Evolutionary conservation across 2,113 vertebrate genomes (phyloP).

Genomic region (Centropristis striata): DNA sequence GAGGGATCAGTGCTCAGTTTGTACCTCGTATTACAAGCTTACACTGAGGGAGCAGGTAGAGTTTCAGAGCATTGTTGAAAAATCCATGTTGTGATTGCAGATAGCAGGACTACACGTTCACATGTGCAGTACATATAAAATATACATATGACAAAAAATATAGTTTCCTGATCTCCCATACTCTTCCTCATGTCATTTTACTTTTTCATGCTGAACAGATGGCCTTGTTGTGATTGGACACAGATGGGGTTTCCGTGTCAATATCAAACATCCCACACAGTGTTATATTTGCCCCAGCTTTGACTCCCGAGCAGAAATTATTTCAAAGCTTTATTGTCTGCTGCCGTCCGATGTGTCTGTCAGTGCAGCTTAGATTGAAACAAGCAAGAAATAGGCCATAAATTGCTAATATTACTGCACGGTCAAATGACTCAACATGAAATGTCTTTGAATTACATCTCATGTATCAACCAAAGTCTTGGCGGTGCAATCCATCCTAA

Average conservation of each 20-base stretch:
- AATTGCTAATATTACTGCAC: slow-evolving; percentile 29
- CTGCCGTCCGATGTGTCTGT: slow-evolving; percentile 55
- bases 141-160: slow-evolving; percentile 12
- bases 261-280: slow-evolving; percentile 79
- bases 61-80: slow-evolving; percentile 6
- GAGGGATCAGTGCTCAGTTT: background rate
- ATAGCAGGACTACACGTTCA: slow-evolving; percentile 11
- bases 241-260: slow-evolving; percentile 77
- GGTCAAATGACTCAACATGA: slow-evolving; percentile 28
- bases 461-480: slow-evolving; percentile 37
- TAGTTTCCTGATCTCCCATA: slow-evolving; percentile 31
- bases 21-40: background rate
- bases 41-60: background rate
- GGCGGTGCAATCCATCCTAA: slow-evolving; percentile 14
- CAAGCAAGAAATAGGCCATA: slow-evolving; percentile 43
- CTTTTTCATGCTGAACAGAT: slow-evolving; percentile 72
- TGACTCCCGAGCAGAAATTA: slow-evolving; percentile 61
- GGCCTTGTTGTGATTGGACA: slow-evolving; percentile 75
- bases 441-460: slow-evolving; percentile 35
- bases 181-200: slow-evolving; percentile 31
- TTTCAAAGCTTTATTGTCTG: slow-evolving; percentile 70
- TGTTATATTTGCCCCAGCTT: slow-evolving; percentile 70
- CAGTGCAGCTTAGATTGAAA: slow-evolving; percentile 58
- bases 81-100: slow-evolving; percentile 28
- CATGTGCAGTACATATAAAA: slow-evolving; percentile 6